Evolutionary conservation across 2,888 invertebrate species (phyloP).

Genomic region (Orthonevra nobilis): DNA sequence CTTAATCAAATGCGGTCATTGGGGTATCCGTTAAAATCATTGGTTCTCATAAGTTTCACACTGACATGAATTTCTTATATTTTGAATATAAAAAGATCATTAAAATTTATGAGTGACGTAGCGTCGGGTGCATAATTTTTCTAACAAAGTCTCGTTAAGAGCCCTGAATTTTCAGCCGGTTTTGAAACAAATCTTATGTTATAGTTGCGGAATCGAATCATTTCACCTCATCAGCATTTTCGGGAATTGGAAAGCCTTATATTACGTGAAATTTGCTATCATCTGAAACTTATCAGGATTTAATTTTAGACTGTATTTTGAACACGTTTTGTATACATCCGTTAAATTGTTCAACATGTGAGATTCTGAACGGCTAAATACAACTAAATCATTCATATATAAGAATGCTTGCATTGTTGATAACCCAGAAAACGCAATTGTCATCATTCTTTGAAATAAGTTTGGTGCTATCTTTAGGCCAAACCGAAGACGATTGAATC

Average conservation of each 20-base stretch:
- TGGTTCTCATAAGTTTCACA: too few relatives aligned
- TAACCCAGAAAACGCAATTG: slow-evolving; percentile 59
- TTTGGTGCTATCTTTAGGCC: slow-evolving; percentile 60
- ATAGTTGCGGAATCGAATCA: slow-evolving; percentile 43
- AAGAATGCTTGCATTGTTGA: slow-evolving; percentile 66
- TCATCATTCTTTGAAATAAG: slow-evolving; percentile 72
- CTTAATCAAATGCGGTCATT: too few relatives aligned
- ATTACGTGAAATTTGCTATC: slow-evolving; percentile 1
- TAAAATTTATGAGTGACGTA: slow-evolving; percentile 45
- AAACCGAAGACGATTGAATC: slow-evolving; percentile 71
- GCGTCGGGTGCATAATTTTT: slow-evolving; percentile 45
- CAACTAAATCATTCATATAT: slow-evolving; percentile 71
- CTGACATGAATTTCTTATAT: slow-evolving; percentile 68
- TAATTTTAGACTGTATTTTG: neutral
- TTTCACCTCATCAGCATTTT: slow-evolving; percentile 8
- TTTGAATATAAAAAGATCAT: slow-evolving; percentile 63
- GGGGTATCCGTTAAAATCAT: too few relatives aligned
- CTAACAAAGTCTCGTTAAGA: neutral
- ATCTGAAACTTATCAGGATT: slow-evolving; percentile 37
- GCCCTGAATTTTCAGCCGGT: slow-evolving; percentile 7
- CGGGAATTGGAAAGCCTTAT: slow-evolving; percentile 30
- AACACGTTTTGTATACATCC: too few relatives aligned
- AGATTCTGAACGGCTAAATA: slow-evolving; percentile 65
- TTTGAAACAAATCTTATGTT: slow-evolving; percentile 43
- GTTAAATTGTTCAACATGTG: slow-evolving; percentile 31